These are phyloP conservation scores for Aplochiton taeniatus DNA, from an alignment of 2,797 vertebrate species.

Conservation along the genomic window DNA sequence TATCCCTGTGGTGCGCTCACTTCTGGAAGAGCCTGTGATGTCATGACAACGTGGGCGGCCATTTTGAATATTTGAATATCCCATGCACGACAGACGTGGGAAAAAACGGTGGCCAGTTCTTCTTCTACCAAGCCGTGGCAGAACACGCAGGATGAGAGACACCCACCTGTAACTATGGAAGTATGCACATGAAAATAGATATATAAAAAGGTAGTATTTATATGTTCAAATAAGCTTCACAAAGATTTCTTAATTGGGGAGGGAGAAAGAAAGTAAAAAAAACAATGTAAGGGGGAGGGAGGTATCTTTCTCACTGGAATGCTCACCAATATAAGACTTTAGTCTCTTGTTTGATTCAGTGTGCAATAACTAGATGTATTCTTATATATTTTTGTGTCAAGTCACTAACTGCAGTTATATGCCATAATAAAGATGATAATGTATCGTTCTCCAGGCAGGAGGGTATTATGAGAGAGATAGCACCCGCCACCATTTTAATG, in stretches of 20 bases:
- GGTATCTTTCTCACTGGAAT: constrained; percentile 78
- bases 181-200: constrained; percentile 44
- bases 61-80: constrained; percentile 58
- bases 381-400: constrained; percentile 77
- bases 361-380: constrained; percentile 93
- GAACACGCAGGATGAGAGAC: constrained; percentile 29
- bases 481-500: constrained; percentile 36
- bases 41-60: constrained; percentile 61
- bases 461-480: constrained; percentile 40
- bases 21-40: constrained; percentile 20
- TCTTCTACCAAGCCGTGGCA: constrained; percentile 54
- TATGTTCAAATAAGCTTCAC: constrained; percentile 72
- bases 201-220: constrained; percentile 50
- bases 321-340: constrained; percentile 83
- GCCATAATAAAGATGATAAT: constrained; percentile 48
- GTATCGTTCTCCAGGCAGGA: constrained; percentile 55
- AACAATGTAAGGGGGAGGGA: constrained; percentile 9
- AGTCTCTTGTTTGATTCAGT: constrained; percentile 79
- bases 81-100: constrained; percentile 82
- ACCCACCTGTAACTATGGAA: constrained; percentile 29
- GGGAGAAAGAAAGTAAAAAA: constrained; percentile 49
- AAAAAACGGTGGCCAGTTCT: constrained; percentile 78
- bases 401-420: constrained; percentile 72
- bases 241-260: constrained; percentile 68
- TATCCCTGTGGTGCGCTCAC: background rate